Evolutionary conservation across 2,888 invertebrate genomes (phyloP).

Genomic region (Dynastes hyllus): DNA sequence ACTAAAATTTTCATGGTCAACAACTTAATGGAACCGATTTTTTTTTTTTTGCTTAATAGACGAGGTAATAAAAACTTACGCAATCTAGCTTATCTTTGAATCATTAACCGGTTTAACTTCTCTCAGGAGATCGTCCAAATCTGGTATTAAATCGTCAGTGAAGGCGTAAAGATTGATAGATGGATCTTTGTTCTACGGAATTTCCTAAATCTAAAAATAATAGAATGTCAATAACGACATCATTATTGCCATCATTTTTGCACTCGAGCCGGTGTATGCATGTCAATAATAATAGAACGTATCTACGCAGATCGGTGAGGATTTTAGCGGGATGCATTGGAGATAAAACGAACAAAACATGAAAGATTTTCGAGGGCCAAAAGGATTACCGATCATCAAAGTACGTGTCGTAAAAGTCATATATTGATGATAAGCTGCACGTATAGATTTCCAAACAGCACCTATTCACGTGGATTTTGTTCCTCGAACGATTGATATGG

Average conservation of each 20-base stretch:
- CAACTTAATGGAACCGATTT: no score
- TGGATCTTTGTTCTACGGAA: conserved; percentile 13
- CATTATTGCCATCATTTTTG: conserved; percentile 17
- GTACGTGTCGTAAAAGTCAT: background rate
- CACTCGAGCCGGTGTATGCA: background rate
- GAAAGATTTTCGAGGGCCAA: background rate
- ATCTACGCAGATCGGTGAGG: background rate
- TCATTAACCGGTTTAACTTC: no score
- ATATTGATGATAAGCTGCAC: background rate
- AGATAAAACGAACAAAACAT: background rate
- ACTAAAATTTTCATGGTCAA: no score
- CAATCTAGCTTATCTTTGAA: background rate
- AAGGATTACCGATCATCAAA: background rate
- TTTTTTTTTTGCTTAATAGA: background rate
- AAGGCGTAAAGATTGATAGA: conserved; percentile 18
- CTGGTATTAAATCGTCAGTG: conserved; percentile 2
- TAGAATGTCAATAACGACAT: background rate
- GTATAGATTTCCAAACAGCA: background rate
- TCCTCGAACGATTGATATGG: background rate
- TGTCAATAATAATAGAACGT: background rate
- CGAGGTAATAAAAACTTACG: background rate
- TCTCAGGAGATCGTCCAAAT: background rate
- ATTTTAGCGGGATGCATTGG: conserved; percentile 1
- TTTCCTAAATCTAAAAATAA: conserved; percentile 21
- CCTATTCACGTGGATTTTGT: conserved; percentile 2